These are phyloP conservation scores for Rhabdophis nuchalis DNA, from an alignment of 2,797 vertebrate genomes.

Conservation along the genomic window DNA sequence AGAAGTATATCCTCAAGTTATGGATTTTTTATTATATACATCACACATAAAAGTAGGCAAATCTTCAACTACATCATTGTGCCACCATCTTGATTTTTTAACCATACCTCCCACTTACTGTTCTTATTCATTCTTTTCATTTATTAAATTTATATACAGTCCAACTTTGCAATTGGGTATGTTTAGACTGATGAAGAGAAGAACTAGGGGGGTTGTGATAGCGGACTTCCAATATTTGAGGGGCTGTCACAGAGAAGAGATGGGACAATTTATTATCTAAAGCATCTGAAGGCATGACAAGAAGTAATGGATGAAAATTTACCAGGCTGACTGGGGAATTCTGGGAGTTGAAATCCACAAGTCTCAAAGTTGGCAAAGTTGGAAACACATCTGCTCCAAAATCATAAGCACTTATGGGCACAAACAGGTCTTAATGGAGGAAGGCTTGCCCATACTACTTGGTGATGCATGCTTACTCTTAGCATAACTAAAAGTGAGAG, in stretches of 20 bases:
- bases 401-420: not conserved
- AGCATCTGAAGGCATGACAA: not conserved
- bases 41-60: not conserved
- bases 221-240: not conserved
- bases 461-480: not conserved
- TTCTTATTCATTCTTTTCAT: not conserved
- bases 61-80: not conserved
- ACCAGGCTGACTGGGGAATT: not conserved
- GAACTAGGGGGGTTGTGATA: not conserved
- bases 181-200: not conserved
- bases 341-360: not conserved
- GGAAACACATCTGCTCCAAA: not conserved
- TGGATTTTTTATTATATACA: not conserved
- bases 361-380: not conserved
- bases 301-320: not conserved
- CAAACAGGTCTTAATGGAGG: not conserved
- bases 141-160: not conserved
- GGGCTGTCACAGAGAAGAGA: not conserved
- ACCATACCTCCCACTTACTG: not conserved
- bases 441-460: not conserved
- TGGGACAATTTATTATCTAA: not conserved
- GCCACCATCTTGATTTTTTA: not conserved
- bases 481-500: not conserved
- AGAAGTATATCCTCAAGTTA: not conserved
- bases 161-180: not conserved